Evolutionary conservation across 2,888 invertebrate genomes (phyloP).

Genomic region (Aromia moschata): DNA sequence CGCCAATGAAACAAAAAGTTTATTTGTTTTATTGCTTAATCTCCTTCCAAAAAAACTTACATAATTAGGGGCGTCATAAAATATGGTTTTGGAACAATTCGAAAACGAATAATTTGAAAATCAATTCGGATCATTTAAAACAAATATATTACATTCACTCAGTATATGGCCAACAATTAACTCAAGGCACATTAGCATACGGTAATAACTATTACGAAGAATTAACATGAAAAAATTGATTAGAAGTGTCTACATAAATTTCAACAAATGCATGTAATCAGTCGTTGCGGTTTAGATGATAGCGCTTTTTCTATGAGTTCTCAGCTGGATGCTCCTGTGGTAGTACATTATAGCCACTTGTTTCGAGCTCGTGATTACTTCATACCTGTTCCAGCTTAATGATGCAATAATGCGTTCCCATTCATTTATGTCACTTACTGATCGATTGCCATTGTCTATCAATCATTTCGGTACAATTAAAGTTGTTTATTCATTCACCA

Average conservation of each 20-base stretch:
- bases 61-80: too few relatives aligned
- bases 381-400: constrained; percentile 24
- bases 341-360: constrained; percentile 22
- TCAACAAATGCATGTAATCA: constrained; percentile 28
- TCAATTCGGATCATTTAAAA: constrained; percentile 6
- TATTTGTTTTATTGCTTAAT: too few relatives aligned
- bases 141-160: constrained; percentile 6
- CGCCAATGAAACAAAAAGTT: too few relatives aligned
- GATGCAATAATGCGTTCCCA: constrained; percentile 14
- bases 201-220: constrained; percentile 17
- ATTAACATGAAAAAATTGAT: constrained; percentile 27
- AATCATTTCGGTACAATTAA: constrained; percentile 14
- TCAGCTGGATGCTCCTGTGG: constrained; percentile 19
- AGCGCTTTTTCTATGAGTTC: constrained; percentile 26
- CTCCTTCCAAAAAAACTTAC: too few relatives aligned
- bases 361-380: constrained; percentile 24
- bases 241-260: constrained; percentile 29
- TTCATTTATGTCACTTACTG: constrained; percentile 23
- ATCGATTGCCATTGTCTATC: constrained; percentile 16
- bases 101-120: constrained; percentile 11
- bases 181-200: constrained; percentile 13
- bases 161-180: constrained; percentile 17
- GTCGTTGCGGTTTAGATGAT: constrained; percentile 28
- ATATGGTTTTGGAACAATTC: too few relatives aligned
- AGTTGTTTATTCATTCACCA: background rate